phyloP scores from a whole-genome alignment of 2,113 vertebrate genomes.

The Boulengeromyrus knoepffleri region DNA sequence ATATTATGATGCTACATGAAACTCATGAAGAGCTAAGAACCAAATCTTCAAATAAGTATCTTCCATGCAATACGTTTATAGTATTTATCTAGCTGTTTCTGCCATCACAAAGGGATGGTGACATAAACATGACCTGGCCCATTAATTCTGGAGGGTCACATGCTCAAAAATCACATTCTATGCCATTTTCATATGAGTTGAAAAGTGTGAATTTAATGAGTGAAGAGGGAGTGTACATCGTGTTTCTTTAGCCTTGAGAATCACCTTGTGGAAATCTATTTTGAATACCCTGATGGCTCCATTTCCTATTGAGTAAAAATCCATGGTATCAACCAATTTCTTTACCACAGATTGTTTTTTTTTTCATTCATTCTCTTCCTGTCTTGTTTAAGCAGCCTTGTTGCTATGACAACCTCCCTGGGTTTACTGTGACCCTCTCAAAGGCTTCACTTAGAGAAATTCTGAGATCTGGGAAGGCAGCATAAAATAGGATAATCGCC shows the following conservation, averaged over 20 bases:
- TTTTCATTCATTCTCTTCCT: not conserved
- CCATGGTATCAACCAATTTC: constrained; percentile 5
- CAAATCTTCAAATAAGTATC: not conserved
- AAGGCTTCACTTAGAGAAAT: constrained; percentile 9
- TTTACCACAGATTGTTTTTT: not conserved
- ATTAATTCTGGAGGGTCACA: not conserved
- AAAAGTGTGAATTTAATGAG: not conserved
- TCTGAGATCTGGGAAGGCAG: constrained; percentile 15
- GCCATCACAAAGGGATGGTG: not conserved
- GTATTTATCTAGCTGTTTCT: not conserved
- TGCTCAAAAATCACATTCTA: not conserved
- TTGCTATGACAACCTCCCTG: constrained; percentile 18
- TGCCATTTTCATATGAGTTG: not conserved
- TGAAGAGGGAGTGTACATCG: not conserved
- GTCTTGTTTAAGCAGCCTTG: not conserved
- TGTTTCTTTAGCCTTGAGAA: not conserved
- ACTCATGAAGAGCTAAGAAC: not conserved
- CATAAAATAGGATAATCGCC: constrained; percentile 20
- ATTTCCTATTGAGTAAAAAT: not conserved
- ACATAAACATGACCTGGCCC: not conserved
- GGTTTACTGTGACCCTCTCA: constrained; percentile 4
- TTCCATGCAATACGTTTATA: not conserved
- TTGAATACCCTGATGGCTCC: not conserved
- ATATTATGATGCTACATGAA: not conserved
- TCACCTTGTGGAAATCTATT: not conserved